phyloP scores from a whole-genome alignment of 2,888 invertebrate genomes.

The Noctua comes region DNA sequence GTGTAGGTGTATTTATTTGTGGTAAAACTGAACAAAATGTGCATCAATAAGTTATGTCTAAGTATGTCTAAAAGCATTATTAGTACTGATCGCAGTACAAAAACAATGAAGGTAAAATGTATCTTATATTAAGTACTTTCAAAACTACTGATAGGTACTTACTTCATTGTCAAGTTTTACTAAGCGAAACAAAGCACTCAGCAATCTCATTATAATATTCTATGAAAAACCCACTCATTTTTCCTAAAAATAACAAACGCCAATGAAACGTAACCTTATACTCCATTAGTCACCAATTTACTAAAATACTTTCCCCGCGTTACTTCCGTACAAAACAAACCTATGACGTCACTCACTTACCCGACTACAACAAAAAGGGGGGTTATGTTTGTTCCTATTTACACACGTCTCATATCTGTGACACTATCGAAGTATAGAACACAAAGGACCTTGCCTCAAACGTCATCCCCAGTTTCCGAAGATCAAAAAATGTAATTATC shows the following conservation, averaged over 20 bases:
- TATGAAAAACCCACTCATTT: neutral
- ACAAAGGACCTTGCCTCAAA: constrained; percentile 77
- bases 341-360: constrained; percentile 59
- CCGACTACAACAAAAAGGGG: constrained; percentile 5
- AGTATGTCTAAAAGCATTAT: too few relatives aligned
- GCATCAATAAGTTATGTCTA: neutral
- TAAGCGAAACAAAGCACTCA: neutral
- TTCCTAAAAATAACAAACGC: constrained; percentile 17
- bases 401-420: constrained; percentile 79
- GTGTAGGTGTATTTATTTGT: neutral
- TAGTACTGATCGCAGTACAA: too few relatives aligned
- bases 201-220: neutral
- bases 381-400: constrained; percentile 68
- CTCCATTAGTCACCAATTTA: constrained; percentile 60
- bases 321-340: constrained; percentile 53
- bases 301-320: constrained; percentile 49
- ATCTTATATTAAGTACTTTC: neutral
- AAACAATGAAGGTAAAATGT: neutral
- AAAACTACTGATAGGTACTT: neutral
- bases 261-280: constrained; percentile 47
- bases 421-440: constrained; percentile 85
- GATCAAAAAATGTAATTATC: constrained; percentile 91
- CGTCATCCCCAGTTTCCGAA: constrained; percentile 85
- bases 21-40: neutral
- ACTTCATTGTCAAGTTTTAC: neutral